Conservation (phyloP, 2,113 vertebrate genomes). For the Hippocampus abdominalis region DNA sequence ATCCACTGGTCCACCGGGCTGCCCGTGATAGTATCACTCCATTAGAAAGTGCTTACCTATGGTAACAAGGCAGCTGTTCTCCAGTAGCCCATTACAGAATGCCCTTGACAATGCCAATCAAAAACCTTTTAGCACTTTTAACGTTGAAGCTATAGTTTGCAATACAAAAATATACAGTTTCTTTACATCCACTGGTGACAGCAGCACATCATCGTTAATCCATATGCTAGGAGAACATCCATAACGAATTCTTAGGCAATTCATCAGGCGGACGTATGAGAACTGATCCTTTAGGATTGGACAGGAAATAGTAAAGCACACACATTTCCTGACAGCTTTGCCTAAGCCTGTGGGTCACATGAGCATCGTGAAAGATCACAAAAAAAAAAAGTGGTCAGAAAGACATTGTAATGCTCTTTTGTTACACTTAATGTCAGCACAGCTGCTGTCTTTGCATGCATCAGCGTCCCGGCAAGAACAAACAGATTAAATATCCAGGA, state of each 20-base stretch:
- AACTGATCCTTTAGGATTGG: constrained; percentile 49
- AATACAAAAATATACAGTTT: not conserved
- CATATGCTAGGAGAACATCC: constrained; percentile 29
- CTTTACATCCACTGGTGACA: constrained; percentile 9
- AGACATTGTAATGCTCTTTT: constrained; percentile 30
- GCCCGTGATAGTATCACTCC: too few species aligned
- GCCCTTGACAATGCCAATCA: too few species aligned
- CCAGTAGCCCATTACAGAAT: too few species aligned
- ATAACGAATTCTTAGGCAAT: constrained; percentile 46
- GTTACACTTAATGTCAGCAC: constrained; percentile 22
- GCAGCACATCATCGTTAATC: constrained; percentile 14
- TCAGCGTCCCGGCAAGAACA: constrained; percentile 3
- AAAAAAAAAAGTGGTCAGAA: not conserved
- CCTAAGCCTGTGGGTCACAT: constrained; percentile 45
- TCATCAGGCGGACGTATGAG: constrained; percentile 15
- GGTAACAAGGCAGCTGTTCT: too few species aligned
- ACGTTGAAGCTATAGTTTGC: not conserved
- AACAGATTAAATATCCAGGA: constrained; percentile 26
- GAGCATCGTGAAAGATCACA: constrained; percentile 35
- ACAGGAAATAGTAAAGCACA: constrained; percentile 51
- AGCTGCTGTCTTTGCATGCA: constrained; percentile 16
- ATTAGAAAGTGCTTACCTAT: too few species aligned
- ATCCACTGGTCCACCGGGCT: too few species aligned
- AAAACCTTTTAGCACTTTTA: not conserved
- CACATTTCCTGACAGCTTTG: constrained; percentile 61